Percentiles rank a stretch among this genome's conserved stretches.
Conservation (phyloP, 1,140 invertebrate genomes). For the Aphis craccivora region DNA sequence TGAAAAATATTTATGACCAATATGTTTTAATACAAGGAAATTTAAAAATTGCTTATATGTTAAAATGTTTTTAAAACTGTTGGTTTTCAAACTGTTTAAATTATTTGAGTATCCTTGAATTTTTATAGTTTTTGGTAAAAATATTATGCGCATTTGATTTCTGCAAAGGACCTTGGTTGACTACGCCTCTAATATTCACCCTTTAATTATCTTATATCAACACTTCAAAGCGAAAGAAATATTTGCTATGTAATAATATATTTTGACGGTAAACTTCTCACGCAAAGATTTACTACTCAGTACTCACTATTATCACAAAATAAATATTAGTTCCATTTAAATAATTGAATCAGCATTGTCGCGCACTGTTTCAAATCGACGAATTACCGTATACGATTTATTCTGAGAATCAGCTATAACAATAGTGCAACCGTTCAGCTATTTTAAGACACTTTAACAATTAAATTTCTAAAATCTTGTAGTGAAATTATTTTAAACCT, state of each 20-base stretch:
- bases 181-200: neutral
- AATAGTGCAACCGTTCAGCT: neutral
- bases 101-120: neutral
- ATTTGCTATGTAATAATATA: neutral
- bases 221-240: neutral
- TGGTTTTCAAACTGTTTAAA: neutral
- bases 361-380: neutral
- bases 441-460: neutral
- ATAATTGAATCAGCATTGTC: neutral
- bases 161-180: neutral
- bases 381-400: neutral
- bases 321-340: neutral
- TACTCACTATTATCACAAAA: neutral
- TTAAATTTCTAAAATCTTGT: neutral
- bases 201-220: neutral
- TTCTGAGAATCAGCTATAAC: neutral
- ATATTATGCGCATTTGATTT: neutral
- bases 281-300: neutral
- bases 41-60: neutral
- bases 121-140: neutral
- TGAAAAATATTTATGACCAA: neutral
- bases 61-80: neutral
- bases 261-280: neutral
- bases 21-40: neutral
- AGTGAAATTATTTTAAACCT: too few species aligned